Evolutionary conservation across 2,113 vertebrate species (phyloP).

Genomic region (Nanorana parkeri): DNA sequence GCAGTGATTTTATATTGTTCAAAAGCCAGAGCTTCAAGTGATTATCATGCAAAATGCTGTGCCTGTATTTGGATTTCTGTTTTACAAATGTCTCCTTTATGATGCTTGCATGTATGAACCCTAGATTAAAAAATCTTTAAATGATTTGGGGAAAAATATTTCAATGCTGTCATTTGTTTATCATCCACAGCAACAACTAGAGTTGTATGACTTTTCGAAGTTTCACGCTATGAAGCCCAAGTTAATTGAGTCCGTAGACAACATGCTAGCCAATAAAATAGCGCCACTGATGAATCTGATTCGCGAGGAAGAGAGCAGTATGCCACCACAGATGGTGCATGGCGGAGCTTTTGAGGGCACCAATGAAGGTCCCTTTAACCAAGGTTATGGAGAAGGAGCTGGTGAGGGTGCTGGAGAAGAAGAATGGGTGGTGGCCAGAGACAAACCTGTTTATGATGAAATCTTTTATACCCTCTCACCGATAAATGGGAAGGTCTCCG

Average conservation of each 20-base stretch:
- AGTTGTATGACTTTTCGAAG: constrained; percentile 93
- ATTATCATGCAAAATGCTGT: too few species aligned
- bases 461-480: constrained; percentile 95
- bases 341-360: constrained; percentile 96
- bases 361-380: constrained; percentile 89
- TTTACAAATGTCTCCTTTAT: too few species aligned
- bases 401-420: constrained; percentile 89
- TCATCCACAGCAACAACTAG: constrained; percentile 83
- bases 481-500: constrained; percentile 92
- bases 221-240: constrained; percentile 94
- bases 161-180: constrained; percentile 34
- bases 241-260: constrained; percentile 92
- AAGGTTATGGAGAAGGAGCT: constrained; percentile 92
- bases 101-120: too few species aligned
- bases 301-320: constrained; percentile 87
- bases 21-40: too few species aligned
- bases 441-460: constrained; percentile 95
- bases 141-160: background rate
- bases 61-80: too few species aligned
- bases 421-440: constrained; percentile 93
- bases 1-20: too few species aligned
- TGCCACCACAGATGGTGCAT: constrained; percentile 81
- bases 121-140: too few species aligned
- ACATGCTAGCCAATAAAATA: constrained; percentile 92
- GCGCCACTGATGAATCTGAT: constrained; percentile 88